Evolutionary conservation across 2,113 vertebrate species (phyloP), one percentile per base, ranked within the genome.

Genomic region (Beaufortia kweichowensis): DNA sequence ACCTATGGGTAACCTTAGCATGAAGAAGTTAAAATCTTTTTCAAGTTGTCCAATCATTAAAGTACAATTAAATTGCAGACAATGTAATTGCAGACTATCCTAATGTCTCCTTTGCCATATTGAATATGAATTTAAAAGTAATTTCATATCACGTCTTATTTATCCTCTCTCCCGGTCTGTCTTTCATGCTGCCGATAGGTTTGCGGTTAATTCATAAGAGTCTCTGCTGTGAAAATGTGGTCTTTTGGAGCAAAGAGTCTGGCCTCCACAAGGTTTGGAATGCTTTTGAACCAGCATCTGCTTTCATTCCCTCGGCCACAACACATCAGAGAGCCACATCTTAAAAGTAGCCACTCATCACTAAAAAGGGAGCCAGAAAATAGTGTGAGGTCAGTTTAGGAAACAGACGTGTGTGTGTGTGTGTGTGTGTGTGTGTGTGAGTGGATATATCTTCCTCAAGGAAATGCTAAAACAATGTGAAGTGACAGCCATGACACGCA

Each of bases 61-160:
- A 84, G 81, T 66, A 59, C 79, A 88, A 85, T 86, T 86, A 89
- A 88, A 87, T 84, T 21, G 11, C 10, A 64, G 66, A 63, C 85
- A 84, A 80, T 67, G 23, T 60, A 63, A 71, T 15, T 73, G 63
- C 29, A 65, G 59, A 77, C 57, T 35, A 70, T 77, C 63, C 75
- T 85, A 71, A 10, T 71, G 60, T 33, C 78, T 84, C 80, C 80
- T 66, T 62, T 67, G 39, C 39, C 19, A 9, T 46, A 46, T 23
- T 65, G 74, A 75, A 89, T 78, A 87, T 88, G 79, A 88, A 89
- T 88, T 89, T 86, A 84, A 86, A 70, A 66, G 75, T 70, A 15
- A 33, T 77, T 72, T 76, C 50, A 57, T 78, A 75, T 75, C 82
- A 75, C 59, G 10, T 75, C 78, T 70, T 26, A 11, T 59, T 69